Conservation (phyloP, 2,113 vertebrate species). For the Hippolais icterina region DNA sequence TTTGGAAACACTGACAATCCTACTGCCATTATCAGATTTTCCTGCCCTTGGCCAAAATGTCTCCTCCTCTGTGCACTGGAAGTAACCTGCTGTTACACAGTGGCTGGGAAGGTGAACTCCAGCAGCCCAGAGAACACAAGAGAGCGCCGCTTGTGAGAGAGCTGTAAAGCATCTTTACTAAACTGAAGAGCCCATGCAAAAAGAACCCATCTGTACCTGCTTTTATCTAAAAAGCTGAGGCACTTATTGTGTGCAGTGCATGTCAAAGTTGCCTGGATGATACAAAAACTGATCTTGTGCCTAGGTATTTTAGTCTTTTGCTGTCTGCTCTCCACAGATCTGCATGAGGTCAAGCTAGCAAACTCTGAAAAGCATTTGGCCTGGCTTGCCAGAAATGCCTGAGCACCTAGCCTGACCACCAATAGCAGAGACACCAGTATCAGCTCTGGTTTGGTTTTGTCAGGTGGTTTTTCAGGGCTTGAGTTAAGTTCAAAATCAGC, state of each 20-base stretch:
- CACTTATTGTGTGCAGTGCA: neutral
- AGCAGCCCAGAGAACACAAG: neutral
- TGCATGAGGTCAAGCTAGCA: neutral
- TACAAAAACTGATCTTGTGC: neutral
- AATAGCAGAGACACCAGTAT: neutral
- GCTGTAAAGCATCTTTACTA: neutral
- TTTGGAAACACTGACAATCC: neutral
- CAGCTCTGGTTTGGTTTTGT: neutral
- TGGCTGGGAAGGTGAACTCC: neutral
- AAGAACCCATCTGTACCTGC: neutral
- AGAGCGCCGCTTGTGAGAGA: neutral
- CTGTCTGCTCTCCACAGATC: neutral
- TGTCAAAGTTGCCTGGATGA: neutral
- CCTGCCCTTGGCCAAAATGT: neutral
- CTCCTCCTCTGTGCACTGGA: neutral
- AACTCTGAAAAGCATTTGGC: neutral
- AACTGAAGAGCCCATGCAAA: neutral
- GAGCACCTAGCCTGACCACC: neutral
- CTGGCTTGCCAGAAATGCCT: neutral
- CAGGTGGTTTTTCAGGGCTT: neutral
- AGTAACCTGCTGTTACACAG: neutral
- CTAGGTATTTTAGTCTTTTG: neutral
- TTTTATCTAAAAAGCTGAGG: neutral
- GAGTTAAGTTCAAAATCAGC: neutral
- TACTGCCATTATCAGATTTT: neutral